These are phyloP conservation scores for Willowsia nigromaculata DNA, from an alignment of 2,888 invertebrate genomes.

Conservation along the genomic window DNA sequence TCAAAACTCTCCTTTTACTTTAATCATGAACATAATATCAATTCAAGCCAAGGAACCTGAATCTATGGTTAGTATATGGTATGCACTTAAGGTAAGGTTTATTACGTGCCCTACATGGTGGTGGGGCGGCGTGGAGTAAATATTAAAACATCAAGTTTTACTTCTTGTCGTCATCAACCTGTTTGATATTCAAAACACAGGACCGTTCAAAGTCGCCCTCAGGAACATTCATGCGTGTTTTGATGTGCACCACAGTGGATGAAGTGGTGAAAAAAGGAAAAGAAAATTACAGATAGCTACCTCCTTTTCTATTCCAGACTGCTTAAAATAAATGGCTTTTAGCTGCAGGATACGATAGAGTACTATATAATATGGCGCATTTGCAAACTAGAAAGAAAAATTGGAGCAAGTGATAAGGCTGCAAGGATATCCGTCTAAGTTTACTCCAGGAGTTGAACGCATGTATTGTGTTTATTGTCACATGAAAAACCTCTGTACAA, in stretches of 20 bases:
- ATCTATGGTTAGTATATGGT: neutral
- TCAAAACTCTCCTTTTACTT: neutral
- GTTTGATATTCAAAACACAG: constrained; percentile 61
- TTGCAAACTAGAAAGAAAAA: neutral
- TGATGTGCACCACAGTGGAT: neutral
- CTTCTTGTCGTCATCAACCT: constrained; percentile 8
- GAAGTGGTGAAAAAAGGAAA: constrained; percentile 18
- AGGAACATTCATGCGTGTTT: constrained; percentile 49
- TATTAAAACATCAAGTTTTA: neutral
- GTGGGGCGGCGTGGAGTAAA: neutral
- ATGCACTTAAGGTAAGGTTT: neutral
- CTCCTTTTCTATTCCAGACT: neutral
- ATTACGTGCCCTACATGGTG: neutral
- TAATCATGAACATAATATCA: neutral
- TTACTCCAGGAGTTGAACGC: neutral
- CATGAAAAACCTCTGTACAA: neutral
- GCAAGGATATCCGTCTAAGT: neutral
- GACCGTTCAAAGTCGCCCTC: constrained; percentile 53
- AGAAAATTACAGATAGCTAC: neutral
- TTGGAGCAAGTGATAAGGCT: constrained; percentile 34
- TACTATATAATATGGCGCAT: neutral
- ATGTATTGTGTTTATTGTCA: neutral
- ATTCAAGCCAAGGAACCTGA: neutral
- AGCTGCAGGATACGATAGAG: neutral
- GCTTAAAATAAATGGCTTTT: neutral